Evolutionary conservation across 2,113 vertebrate genomes (phyloP).

Genomic region (Pelobates fuscus): DNA sequence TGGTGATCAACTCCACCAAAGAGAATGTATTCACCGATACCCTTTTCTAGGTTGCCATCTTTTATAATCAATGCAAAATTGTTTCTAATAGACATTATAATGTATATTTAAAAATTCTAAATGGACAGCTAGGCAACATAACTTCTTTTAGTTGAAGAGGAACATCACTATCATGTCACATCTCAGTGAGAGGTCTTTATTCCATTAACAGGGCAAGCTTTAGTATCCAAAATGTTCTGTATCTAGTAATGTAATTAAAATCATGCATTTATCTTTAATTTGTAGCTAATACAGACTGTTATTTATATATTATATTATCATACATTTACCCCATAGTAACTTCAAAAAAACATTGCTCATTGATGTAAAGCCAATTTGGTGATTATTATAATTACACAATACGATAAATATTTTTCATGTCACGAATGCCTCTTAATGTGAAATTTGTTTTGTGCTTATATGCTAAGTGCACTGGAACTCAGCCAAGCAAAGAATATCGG

Average conservation of each 20-base stretch:
- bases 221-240: not conserved
- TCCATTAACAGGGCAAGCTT: not conserved
- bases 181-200: no score
- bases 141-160: no score
- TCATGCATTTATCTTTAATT: not conserved
- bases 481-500: conserved; percentile 4
- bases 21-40: no score
- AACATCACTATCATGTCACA: no score
- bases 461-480: not conserved
- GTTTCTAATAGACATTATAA: no score
- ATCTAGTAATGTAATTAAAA: not conserved
- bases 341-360: not conserved
- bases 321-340: not conserved
- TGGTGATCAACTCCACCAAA: no score
- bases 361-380: not conserved
- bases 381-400: not conserved
- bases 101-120: no score
- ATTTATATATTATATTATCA: not conserved
- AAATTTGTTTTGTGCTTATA: conserved; percentile 5
- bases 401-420: not conserved
- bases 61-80: no score
- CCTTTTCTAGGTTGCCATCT: no score
- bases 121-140: no score
- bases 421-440: not conserved
- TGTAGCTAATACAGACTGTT: not conserved